These are phyloP conservation scores for Corythornis leucogaster DNA, from an alignment of 2,797 vertebrate genomes.

Conservation along the genomic window DNA sequence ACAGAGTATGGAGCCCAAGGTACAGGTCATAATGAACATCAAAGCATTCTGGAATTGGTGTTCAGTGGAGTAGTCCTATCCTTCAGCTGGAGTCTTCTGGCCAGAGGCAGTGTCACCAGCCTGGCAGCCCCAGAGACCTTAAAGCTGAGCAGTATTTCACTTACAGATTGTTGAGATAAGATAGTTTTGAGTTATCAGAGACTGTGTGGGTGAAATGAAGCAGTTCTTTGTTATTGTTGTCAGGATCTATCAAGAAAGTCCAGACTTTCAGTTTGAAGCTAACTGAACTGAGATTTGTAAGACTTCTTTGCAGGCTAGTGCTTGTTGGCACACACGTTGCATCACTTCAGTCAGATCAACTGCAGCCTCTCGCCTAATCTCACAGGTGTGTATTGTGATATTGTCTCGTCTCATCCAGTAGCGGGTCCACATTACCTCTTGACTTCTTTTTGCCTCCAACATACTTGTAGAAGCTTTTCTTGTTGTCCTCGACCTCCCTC, in stretches of 20 bases:
- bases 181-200: not conserved
- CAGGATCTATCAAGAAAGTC: not conserved
- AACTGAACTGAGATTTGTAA: not conserved
- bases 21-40: not conserved
- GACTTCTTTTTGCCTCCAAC: no score
- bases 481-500: no score
- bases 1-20: not conserved
- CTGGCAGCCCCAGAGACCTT: not conserved
- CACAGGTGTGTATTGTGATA: not conserved
- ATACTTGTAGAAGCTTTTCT: no score
- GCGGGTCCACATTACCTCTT: no score
- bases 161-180: not conserved
- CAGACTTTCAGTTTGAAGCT: not conserved
- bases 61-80: not conserved
- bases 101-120: not conserved
- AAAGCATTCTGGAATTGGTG: not conserved
- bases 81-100: not conserved
- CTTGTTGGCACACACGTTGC: accelerated
- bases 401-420: not conserved
- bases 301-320: not conserved
- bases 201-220: not conserved
- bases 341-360: not conserved
- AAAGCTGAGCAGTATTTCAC: not conserved
- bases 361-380: not conserved
- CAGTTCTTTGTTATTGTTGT: not conserved